Percentiles rank a stretch among this genome's conserved stretches.
phyloP scores from a whole-genome alignment of 2,113 vertebrate genomes.

The Labeo rohita region DNA sequence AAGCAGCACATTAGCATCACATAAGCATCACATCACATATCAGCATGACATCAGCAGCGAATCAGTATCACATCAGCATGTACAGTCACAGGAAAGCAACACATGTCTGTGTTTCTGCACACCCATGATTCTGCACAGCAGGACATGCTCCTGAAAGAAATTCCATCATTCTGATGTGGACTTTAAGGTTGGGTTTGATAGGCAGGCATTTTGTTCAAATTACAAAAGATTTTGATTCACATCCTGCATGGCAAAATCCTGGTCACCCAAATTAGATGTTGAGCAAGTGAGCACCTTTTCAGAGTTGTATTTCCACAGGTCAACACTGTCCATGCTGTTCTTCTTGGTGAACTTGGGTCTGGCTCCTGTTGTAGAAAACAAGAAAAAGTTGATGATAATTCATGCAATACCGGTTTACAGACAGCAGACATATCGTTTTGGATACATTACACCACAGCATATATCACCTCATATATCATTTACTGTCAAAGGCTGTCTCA shows the following conservation, averaged over 20 bases:
- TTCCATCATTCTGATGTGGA: neutral
- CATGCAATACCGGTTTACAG: neutral
- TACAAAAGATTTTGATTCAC: neutral
- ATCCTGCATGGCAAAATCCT: neutral
- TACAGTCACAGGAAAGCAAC: neutral
- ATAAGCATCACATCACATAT: too few species aligned
- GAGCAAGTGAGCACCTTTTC: slow-evolving; percentile 81
- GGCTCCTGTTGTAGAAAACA: slow-evolving; percentile 79
- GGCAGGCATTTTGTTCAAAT: neutral
- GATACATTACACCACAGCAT: neutral
- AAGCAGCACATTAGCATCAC: too few species aligned
- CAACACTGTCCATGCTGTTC: slow-evolving; percentile 88
- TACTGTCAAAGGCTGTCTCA: neutral
- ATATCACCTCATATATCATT: neutral
- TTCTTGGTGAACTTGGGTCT: slow-evolving; percentile 88
- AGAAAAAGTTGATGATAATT: neutral
- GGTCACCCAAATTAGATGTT: neutral
- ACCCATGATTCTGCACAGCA: neutral
- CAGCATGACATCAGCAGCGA: too few species aligned
- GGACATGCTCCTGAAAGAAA: neutral
- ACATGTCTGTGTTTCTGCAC: neutral
- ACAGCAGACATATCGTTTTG: neutral
- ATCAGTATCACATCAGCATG: neutral
- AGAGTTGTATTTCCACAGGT: slow-evolving; percentile 85
- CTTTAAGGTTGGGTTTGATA: neutral